These are phyloP conservation scores for Chironomus tepperi DNA, from an alignment of 1,140 invertebrate species.

Conservation along the genomic window DNA sequence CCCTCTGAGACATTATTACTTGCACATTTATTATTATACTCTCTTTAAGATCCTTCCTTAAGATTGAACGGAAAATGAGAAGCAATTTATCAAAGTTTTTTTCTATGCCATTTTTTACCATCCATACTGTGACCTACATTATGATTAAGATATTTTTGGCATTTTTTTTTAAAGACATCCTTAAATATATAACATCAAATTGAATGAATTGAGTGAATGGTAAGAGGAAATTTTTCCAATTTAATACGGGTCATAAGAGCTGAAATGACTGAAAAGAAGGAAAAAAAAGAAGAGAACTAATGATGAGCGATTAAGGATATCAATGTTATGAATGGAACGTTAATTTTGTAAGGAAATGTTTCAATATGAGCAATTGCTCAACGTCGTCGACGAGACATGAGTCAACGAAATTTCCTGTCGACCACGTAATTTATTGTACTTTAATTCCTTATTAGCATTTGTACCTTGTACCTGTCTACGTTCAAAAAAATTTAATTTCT, in stretches of 20 bases:
- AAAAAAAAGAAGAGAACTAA: not conserved
- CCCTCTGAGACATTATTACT: too few relatives aligned
- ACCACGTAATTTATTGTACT: not conserved
- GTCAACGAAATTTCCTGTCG: slow-evolving; percentile 11
- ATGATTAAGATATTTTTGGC: not conserved
- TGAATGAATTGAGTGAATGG: not conserved
- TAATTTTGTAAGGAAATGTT: slow-evolving; percentile 9
- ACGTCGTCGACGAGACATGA: not conserved
- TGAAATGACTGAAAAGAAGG: too few relatives aligned
- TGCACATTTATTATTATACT: not conserved
- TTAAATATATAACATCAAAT: too few relatives aligned
- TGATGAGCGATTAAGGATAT: slow-evolving; percentile 8
- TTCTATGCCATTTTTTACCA: not conserved
- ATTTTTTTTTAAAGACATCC: not conserved
- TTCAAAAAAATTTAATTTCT: not conserved
- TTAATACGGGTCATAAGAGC: not conserved
- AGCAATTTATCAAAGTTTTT: slow-evolving; percentile 13
- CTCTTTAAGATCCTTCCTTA: not conserved
- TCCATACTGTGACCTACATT: not conserved
- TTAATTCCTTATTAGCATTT: not conserved
- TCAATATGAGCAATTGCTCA: not conserved
- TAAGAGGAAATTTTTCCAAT: not conserved
- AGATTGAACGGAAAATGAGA: slow-evolving; percentile 19
- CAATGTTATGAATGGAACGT: slow-evolving; percentile 7
- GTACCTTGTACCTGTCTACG: not conserved